phyloP scores from a whole-genome alignment of 2,888 invertebrate genomes.

The Apodemia duryi region DNA sequence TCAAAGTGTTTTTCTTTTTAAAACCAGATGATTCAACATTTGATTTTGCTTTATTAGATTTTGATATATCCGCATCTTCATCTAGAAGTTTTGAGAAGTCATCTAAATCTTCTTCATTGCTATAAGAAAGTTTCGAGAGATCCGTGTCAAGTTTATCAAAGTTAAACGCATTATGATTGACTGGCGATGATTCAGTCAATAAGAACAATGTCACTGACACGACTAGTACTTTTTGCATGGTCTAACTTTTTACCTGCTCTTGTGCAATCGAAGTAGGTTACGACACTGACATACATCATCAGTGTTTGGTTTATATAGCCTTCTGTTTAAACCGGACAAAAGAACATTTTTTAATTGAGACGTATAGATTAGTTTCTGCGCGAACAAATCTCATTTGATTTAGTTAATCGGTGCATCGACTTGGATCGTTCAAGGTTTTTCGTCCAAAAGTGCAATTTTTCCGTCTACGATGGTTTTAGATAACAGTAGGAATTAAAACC shows the following conservation, averaged over 20 bases:
- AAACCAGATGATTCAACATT: conserved; percentile 44
- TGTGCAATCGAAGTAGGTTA: conserved; percentile 67
- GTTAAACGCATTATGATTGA: conserved; percentile 43
- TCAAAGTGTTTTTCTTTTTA: conserved; percentile 48
- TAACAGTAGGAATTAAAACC: not conserved
- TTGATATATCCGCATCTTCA: conserved; percentile 33
- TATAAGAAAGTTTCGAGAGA: conserved; percentile 51
- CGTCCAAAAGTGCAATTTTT: not conserved
- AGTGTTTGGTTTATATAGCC: conserved; percentile 60
- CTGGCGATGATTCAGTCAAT: conserved; percentile 50
- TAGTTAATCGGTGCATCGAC: conserved; percentile 47
- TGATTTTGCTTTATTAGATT: conserved; percentile 34
- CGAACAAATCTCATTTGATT: conserved; percentile 46
- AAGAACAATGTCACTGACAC: conserved; percentile 49
- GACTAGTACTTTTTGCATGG: conserved; percentile 53
- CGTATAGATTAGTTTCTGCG: conserved; percentile 50
- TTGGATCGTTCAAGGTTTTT: conserved; percentile 56
- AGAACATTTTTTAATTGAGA: conserved; percentile 54
- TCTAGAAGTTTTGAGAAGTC: conserved; percentile 49
- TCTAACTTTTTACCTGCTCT: conserved; percentile 49
- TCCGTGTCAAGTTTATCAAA: conserved; percentile 57
- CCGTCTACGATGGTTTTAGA: not conserved
- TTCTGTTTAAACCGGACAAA: conserved; percentile 50
- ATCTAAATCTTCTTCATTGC: conserved; percentile 55
- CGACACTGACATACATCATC: conserved; percentile 76